Evolutionary conservation across 1,140 invertebrate genomes (phyloP).

Genomic region (Chlorops oryzae): DNA sequence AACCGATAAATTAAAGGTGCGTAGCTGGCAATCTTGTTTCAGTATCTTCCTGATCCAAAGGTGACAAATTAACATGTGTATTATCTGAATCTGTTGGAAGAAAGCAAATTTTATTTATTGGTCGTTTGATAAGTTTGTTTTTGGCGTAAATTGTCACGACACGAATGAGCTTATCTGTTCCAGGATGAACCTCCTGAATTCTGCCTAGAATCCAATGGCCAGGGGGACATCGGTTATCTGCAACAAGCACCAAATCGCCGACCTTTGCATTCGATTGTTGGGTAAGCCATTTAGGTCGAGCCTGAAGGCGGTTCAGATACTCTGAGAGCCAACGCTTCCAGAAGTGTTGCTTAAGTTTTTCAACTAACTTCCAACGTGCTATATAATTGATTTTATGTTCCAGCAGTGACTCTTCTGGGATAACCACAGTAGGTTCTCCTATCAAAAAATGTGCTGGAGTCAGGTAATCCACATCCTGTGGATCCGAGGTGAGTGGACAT

Average conservation of each 20-base stretch:
- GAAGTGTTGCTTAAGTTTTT: constrained; percentile 19
- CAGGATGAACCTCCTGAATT: no score
- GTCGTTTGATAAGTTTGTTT: no score
- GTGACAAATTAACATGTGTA: no score
- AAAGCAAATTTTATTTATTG: no score
- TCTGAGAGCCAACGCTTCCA: constrained; percentile 21
- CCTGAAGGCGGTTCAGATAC: constrained; percentile 11
- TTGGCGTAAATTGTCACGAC: no score
- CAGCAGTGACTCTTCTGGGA: constrained; percentile 14
- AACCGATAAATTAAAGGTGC: no score
- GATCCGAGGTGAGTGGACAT: constrained; percentile 23
- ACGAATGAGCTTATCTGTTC: no score
- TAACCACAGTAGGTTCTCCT: constrained; percentile 23
- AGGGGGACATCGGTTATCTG: no score
- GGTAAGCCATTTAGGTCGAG: not conserved
- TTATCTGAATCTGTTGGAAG: no score
- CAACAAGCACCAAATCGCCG: not conserved
- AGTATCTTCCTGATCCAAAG: no score
- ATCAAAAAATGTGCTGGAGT: constrained; percentile 47
- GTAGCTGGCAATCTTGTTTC: no score
- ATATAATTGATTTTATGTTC: constrained; percentile 11
- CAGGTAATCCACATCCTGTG: constrained; percentile 28
- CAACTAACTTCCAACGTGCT: constrained; percentile 22
- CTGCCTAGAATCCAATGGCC: no score
- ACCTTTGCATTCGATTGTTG: constrained; percentile 1